Percentiles rank a stretch among this genome's conserved stretches.
Evolutionary conservation across 2,888 invertebrate genomes (phyloP).

Genomic region (Lagria hirta): DNA sequence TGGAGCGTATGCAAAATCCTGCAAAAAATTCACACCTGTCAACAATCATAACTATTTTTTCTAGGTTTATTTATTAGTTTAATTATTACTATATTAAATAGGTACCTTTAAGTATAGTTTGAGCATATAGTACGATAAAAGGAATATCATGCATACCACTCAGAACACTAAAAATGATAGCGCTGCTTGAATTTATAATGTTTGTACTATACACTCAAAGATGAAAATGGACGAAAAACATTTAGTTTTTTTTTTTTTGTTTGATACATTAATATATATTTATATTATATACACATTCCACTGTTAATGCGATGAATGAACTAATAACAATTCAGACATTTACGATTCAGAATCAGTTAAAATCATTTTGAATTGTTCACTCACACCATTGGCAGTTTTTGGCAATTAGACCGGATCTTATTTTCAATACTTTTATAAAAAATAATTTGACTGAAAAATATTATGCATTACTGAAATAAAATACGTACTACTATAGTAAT

Average conservation of each 20-base stretch:
- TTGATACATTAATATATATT: slow-evolving; percentile 43
- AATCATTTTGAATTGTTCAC: slow-evolving; percentile 37
- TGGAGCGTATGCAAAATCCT: slow-evolving; percentile 41
- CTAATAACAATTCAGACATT: slow-evolving; percentile 28
- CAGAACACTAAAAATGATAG: slow-evolving; percentile 28
- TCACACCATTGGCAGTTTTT: slow-evolving; percentile 52
- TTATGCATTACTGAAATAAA: slow-evolving; percentile 27
- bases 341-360: slow-evolving; percentile 25
- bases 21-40: slow-evolving; percentile 28
- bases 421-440: slow-evolving; percentile 35
- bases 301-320: slow-evolving; percentile 37
- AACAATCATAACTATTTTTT: slow-evolving; percentile 24
- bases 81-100: slow-evolving; percentile 49
- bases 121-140: slow-evolving; percentile 48
- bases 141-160: slow-evolving; percentile 27
- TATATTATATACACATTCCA: slow-evolving; percentile 43
- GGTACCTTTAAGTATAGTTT: slow-evolving; percentile 50
- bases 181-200: slow-evolving; percentile 11
- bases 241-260: slow-evolving; percentile 47
- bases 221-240: slow-evolving; percentile 53
- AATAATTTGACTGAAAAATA: slow-evolving; percentile 31
- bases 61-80: slow-evolving; percentile 39
- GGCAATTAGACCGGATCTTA: slow-evolving; percentile 50
- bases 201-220: slow-evolving; percentile 51
- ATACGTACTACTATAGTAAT: slow-evolving; percentile 30